phyloP scores from a whole-genome alignment of 2,888 invertebrate genomes.

The Zygogramma bicolorata region DNA sequence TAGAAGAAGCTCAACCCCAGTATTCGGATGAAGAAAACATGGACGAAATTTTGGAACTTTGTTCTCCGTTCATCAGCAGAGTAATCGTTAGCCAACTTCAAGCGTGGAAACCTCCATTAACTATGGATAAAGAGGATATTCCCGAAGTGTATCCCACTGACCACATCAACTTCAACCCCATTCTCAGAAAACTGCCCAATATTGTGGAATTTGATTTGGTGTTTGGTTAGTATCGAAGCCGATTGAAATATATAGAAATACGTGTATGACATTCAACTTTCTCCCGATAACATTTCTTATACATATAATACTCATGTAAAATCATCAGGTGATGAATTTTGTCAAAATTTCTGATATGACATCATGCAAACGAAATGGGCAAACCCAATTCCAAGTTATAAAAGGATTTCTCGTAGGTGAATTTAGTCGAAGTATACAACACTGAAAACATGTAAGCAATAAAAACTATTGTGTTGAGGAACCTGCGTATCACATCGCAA shows the following conservation, averaged over 20 bases:
- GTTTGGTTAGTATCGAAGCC: constrained; percentile 60
- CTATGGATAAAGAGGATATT: constrained; percentile 62
- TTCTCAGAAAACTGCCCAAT: constrained; percentile 69
- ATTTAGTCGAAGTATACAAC: too few species aligned
- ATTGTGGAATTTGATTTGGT: constrained; percentile 69
- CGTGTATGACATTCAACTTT: too few species aligned
- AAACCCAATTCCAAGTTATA: too few species aligned
- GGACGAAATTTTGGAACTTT: constrained; percentile 57
- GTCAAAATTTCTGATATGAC: too few species aligned
- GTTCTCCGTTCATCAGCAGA: constrained; percentile 68
- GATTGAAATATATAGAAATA: not conserved
- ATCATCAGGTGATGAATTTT: too few species aligned
- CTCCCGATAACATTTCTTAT: too few species aligned
- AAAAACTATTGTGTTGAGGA: too few species aligned
- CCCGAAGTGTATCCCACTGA: constrained; percentile 66
- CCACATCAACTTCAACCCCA: constrained; percentile 72
- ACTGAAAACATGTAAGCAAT: too few species aligned
- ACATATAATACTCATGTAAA: too few species aligned
- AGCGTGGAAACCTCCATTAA: constrained; percentile 69
- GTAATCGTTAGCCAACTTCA: constrained; percentile 68
- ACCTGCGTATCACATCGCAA: too few species aligned
- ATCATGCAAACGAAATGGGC: too few species aligned
- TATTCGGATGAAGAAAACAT: constrained; percentile 62
- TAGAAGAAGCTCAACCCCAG: constrained; percentile 64
- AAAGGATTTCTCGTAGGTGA: too few species aligned